Conservation (phyloP, 2,113 vertebrate species). For the Sander lucioperca region DNA sequence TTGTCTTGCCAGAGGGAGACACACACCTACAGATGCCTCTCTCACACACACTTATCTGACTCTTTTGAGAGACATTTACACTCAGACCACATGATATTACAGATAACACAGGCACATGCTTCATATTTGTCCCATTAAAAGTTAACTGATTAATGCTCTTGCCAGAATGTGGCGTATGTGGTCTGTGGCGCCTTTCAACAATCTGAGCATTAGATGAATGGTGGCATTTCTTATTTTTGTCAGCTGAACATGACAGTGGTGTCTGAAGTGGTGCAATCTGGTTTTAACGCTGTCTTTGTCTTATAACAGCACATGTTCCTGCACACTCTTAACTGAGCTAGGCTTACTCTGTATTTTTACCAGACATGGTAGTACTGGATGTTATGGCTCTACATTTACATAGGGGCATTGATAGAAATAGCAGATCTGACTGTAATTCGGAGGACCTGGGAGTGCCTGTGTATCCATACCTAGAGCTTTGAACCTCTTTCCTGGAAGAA, state of each 20-base stretch:
- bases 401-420: slow-evolving; percentile 50
- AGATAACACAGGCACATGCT: slow-evolving; percentile 48
- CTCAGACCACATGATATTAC: slow-evolving; percentile 19
- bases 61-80: neutral
- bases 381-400: slow-evolving; percentile 10
- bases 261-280: slow-evolving; percentile 1
- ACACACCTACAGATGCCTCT: neutral
- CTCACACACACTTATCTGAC: neutral
- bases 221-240: neutral
- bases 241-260: slow-evolving; percentile 5
- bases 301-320: neutral
- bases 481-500: slow-evolving; percentile 60
- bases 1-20: neutral
- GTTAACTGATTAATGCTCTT: slow-evolving; percentile 15
- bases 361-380: neutral
- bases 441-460: slow-evolving; percentile 25
- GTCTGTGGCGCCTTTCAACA: neutral
- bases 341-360: slow-evolving; percentile 12
- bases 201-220: neutral
- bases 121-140: slow-evolving; percentile 43
- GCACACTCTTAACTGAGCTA: neutral
- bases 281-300: slow-evolving; percentile 2
- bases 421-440: slow-evolving; percentile 52
- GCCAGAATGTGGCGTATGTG: neutral
- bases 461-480: slow-evolving; percentile 38